Base-by-base conservation (phyloP, 2,797 vertebrate species). In the Parambassis ranga region DNA sequence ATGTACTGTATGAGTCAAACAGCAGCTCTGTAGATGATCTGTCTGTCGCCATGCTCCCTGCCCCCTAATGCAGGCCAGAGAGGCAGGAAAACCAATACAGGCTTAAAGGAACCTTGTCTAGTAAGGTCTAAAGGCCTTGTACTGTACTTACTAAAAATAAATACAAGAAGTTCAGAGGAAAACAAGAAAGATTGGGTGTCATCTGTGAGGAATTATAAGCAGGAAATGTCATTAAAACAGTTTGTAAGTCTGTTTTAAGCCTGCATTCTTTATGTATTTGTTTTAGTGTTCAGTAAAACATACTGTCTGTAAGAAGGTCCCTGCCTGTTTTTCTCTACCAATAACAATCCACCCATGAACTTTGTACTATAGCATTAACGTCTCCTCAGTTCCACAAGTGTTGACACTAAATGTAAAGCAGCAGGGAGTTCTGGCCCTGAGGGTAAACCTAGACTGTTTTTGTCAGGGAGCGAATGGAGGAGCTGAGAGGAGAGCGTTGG, bases 391-490 rank as follows among this genome's bases (percentile, higher is more conserved):
- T 48, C 14, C 31, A 49, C 32, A 35, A 33, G 35, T 79, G 68
- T 66, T 79, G 79, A 79, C 57, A 38, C 18, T 56, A 48, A 75
- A 75, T 42, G 67, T 53, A 71, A 80, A 82, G 57, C 61, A 77
- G 58, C 58, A 63, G 63, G 62, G 26, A 70, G 68, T 37, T 53
- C 23, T 15, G 23, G 39, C 63, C 81, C 56, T 0, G 16, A 63
- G 75, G 78, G 51, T 18, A 59, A 64, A 72, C 51, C 35, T 7
- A 55, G 47, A 20, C 31, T 79, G 65, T 82, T 84, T 86, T 82
- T 75, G 44, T 76, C 41, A 41, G 30, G n/a, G n/a, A 52, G 42
- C 51, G 49, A 14, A 56, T 11, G 50, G 24, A 30, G 31, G 10
- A 44, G 55, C 13, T 28, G 23, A 38, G 24, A 47, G 28, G 26